phyloP scores from a whole-genome alignment of 2,113 vertebrate genomes.

The Campylomormyrus numenius region DNA sequence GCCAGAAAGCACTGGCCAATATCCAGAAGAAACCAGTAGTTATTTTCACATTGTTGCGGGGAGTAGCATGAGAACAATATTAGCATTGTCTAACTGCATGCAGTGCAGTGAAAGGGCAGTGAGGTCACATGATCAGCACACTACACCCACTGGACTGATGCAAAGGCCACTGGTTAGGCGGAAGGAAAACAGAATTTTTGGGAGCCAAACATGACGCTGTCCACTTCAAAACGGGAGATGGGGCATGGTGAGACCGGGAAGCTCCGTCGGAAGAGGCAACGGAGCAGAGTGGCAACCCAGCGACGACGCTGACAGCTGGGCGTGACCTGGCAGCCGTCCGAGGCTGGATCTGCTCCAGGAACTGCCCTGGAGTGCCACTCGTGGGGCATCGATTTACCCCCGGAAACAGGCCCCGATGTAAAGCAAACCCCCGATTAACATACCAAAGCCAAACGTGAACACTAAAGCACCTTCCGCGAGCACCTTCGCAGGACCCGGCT shows the following conservation, averaged over 20 bases:
- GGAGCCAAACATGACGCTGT: not conserved
- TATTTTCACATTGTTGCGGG: not conserved
- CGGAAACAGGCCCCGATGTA: not conserved
- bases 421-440: conserved; percentile 28
- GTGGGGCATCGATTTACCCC: conserved; percentile 12
- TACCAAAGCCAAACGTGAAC: conserved; percentile 14
- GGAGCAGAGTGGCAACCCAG: not conserved
- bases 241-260: not conserved
- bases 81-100: not conserved
- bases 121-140: not conserved
- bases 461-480: not conserved
- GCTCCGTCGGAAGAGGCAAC: not conserved
- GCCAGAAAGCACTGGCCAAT: not conserved
- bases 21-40: not conserved
- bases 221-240: not conserved
- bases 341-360: not conserved
- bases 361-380: not conserved
- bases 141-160: not conserved
- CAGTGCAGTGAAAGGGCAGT: not conserved
- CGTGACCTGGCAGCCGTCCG: conserved; percentile 14
- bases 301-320: not conserved
- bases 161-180: not conserved
- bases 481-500: not conserved
- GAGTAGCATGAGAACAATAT: not conserved
- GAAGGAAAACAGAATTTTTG: not conserved